Evolutionary conservation across 64 coral and sea anemone genomes (phyloP).

Genomic region (Acropora tenuis): DNA sequence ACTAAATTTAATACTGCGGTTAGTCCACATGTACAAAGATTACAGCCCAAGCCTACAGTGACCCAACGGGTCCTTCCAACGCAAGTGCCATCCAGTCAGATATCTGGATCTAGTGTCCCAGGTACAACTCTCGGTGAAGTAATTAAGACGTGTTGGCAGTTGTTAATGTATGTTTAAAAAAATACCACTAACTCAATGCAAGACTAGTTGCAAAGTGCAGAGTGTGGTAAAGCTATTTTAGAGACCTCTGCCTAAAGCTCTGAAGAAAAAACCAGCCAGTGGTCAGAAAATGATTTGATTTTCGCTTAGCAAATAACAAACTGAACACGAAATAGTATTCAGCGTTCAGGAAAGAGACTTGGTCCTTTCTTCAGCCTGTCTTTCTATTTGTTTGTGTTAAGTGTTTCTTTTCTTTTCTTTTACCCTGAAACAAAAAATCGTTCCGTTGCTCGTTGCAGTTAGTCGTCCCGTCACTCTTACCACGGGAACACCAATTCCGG

Average conservation of each 20-base stretch:
- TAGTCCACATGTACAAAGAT: constrained; percentile 2
- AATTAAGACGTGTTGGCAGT: neutral
- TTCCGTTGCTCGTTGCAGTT: neutral
- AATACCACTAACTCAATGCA: no score
- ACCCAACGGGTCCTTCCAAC: neutral
- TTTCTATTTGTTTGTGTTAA: no score
- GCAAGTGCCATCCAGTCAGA: neutral
- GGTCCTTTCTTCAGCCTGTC: no score
- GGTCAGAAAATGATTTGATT: no score
- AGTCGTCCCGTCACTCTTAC: constrained; percentile 15
- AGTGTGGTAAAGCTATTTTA: no score
- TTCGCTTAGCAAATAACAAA: no score
- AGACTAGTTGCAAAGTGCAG: no score
- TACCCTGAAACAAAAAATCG: neutral
- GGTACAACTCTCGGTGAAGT: neutral
- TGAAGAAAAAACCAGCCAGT: no score
- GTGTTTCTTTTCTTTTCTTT: neutral
- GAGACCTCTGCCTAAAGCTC: no score
- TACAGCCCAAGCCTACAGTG: constrained; percentile 26
- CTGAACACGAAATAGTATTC: no score
- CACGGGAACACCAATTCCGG: neutral
- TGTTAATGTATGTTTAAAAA: no score
- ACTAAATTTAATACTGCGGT: neutral
- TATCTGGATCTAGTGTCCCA: neutral
- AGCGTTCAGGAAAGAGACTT: no score